Base-by-base conservation (phyloP, 2,113 vertebrate species). In the Engraulis encrasicolus region DNA sequence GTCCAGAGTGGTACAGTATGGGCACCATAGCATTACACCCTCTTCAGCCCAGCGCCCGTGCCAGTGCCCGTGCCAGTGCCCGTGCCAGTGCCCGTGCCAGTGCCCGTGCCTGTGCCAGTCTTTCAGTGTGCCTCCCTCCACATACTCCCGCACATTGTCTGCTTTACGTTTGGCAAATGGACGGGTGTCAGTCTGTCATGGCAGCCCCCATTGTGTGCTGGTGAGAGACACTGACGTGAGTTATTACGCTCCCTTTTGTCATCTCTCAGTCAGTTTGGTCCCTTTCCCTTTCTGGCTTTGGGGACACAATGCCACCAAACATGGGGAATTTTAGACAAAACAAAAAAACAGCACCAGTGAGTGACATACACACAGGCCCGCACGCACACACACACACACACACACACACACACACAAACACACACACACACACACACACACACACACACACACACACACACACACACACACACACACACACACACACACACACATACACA, bases 181-280 rank as follows among this genome's bases (percentile, higher is more conserved):
- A 66, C 27, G 58, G 58, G 58, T 66, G 58, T 66, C 58, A 66
- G 58, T 66, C 11, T 66, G 58, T 66, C 58, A 66, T 66, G 58
- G 58, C 23, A 23, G 12, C n/a, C 58, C n/a, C 58, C 58, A 66
- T 66, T 66, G 58, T 66, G 58, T 14, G 12, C 58, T 23, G 27
- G 23, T 27, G 6, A 66, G 58, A 66, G 58, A 66, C n/a, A 66
- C 20, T 58, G 58, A 66, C 9, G 23, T 66, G 58, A 66, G 58
- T 66, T 7, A 66, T 66, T 31, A 31, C 40, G 40, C 9, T 3
- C 40, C 9, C 9, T 14, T 66, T 2, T 23, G 2, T 1, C 58
- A n/a, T 11, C 27, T 23, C 6, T 7, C n/a, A n/a, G 7, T 23
- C n/a, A n/a, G n/a, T n/a, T n/a, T n/a, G n/a, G n/a, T n/a, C n/a